phyloP scores from a whole-genome alignment of 2,797 vertebrate species.

The Sparidentex hasta region DNA sequence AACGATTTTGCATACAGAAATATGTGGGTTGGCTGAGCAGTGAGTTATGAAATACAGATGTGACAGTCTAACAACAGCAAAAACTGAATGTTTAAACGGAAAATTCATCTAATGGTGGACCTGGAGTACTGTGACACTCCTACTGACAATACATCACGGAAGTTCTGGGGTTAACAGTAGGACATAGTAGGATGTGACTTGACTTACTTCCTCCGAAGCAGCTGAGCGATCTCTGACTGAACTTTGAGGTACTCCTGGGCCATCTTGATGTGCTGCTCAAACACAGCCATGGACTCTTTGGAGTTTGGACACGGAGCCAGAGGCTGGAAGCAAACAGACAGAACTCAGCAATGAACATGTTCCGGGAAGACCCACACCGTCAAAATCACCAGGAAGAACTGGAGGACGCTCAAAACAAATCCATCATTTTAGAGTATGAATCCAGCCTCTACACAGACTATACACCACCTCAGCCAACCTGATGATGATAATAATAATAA shows the following conservation, averaged over 20 bases:
- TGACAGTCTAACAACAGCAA: not conserved
- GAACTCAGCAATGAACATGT: not conserved
- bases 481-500: too few species aligned
- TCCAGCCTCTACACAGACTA: too few species aligned
- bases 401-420: too few species aligned
- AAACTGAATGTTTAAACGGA: too few species aligned
- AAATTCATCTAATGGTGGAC: too few species aligned
- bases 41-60: too few species aligned
- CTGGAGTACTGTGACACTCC: too few species aligned
- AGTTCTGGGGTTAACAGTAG: too few species aligned
- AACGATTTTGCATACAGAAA: not conserved
- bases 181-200: not conserved
- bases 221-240: conserved; percentile 94
- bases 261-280: conserved; percentile 98
- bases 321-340: conserved; percentile 85
- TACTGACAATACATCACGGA: too few species aligned
- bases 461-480: not conserved
- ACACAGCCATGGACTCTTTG: conserved; percentile 98
- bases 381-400: too few species aligned
- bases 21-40: too few species aligned
- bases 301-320: conserved; percentile 96
- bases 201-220: conserved; percentile 95
- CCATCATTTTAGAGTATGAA: too few species aligned
- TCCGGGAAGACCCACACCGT: not conserved
- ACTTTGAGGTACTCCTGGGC: conserved; percentile 98